Conservation (phyloP, 2,797 vertebrate species). For the Pipistrellus pipistrellus region DNA sequence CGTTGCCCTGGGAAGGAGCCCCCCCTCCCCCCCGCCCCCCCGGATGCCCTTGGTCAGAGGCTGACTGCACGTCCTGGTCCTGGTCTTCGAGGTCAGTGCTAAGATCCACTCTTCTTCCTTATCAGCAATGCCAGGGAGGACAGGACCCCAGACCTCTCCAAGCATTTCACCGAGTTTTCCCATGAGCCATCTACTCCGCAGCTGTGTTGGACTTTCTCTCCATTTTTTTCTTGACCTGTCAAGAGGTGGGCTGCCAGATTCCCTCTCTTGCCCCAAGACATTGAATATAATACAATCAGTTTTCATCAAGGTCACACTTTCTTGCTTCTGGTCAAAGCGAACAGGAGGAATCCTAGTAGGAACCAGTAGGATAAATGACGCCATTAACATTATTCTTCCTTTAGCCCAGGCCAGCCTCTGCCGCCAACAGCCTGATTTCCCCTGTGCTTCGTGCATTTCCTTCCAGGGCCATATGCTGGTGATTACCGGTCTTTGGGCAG, state of each 20-base stretch:
- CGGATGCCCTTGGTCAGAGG: not conserved
- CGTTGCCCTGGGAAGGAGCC: not conserved
- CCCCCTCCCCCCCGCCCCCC: not conserved
- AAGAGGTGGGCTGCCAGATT: not conserved
- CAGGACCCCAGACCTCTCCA: not conserved
- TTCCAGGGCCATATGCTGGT: conserved; percentile 47
- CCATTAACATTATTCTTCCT: not conserved
- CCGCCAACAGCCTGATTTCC: not conserved
- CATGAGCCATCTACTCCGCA: not conserved
- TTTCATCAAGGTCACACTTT: not conserved
- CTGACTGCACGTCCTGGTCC: not conserved
- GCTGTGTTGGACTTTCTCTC: not conserved
- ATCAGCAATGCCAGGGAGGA: not conserved
- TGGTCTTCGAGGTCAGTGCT: not conserved
- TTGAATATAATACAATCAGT: not conserved
- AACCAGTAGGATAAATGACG: not conserved
- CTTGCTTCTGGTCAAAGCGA: conserved; percentile 24
- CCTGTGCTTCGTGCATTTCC: conserved; percentile 9
- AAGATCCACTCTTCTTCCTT: not conserved
- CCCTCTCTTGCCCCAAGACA: not conserved
- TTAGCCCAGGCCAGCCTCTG: not conserved
- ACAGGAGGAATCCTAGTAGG: not conserved
- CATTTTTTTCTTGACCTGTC: not conserved
- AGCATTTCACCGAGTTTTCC: not conserved
- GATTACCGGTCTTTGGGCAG: conserved; percentile 45